Base-by-base conservation (phyloP, 1,140 invertebrate genomes). In the Drosophila sulfurigaster region DNA sequence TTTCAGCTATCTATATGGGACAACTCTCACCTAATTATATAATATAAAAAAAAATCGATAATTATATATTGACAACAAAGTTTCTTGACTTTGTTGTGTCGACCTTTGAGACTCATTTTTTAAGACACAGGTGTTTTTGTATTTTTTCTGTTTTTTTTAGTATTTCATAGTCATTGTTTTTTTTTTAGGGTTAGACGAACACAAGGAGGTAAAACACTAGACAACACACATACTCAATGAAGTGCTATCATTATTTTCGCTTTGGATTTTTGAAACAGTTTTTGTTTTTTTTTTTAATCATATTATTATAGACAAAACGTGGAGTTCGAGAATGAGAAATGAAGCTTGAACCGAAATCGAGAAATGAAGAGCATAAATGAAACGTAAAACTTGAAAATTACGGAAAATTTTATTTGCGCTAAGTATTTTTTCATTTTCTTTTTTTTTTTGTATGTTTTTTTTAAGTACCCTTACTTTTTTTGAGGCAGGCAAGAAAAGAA, bases 131-230 rank as follows among this genome's bases (percentile, higher is more conserved):
- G 35, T 60, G 46, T 72, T 51, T 20, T 32, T 45, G 56, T 62
- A 60, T 63, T 35, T 51, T 51, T 28, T 51, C 25, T 52, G 20
- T 72, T 30, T 43, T 45, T 79, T 78, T 79, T 80, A 76, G 45
- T 72, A 67, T 69, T 74, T 80, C 49, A 69, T 83, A 80, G 79
- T 67, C 48, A 56, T 68, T 51, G 16, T 77, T 78, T 78, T 78
- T 80, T 86, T 87, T 79, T 75, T 66, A 80, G 93, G 94, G 94
- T 94, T 92, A 95, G 95, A 95, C 95, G 94, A 94, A 95, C 95
- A 95, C 95, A 95, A 94, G 93, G 94, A 94, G 85, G 92, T 93
- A 94, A 93, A 94, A 95, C 94, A 95, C 94, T 94, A 95, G 94
- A 95, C 95, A 95, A 95, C 94, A 95, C 95, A 95, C 94, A 95